Evolutionary conservation across 2,888 invertebrate species (phyloP), one percentile per base, ranked within the genome.

Genomic region (Aproaerema taeniolella): DNA sequence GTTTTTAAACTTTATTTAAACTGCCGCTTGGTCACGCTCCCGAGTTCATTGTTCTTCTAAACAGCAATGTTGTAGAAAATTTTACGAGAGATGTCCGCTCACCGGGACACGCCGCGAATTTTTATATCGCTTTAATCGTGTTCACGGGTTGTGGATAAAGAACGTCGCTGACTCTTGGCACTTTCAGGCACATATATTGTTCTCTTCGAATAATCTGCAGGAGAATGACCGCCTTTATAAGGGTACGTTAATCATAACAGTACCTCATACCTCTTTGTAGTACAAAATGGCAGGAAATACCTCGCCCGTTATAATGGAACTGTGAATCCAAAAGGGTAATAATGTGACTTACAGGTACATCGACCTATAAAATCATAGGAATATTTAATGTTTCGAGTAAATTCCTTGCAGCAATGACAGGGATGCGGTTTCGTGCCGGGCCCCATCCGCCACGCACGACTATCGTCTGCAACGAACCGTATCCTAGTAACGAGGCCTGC

Each of bases 401-500:
- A 20, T 20, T 20, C 5, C 20, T 20, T 20, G 4, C 8, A 20
- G 20, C 20, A n/a, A 26, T 26, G 26, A 30, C 24, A 16, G 37
- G 37, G 37, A 30, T 24, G 16, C 32, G 37, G 20, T 70, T 61
- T 61, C 78, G 74, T 81, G 78, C 69, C 67, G 55, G 49, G 48
- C 44, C 48, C 59, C 55, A 62, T 67, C 55, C 50, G 61, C 45
- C 45, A 56, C 55, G 57, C 70, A 65, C 62, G 61, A 55, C 49
- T 60, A 51, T 58, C 49, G 61, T 47, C 58, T 49, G 56, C 55
- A 54, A 33, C 45, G 52, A 51, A 42, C 53, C 67, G 85, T 85
- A 71, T 64, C 85, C 75, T 80, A 83, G 85, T 75, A 76, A 85
- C 86, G 64, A 58, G 52, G 61, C 59, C 67, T 60, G 82, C 67